Evolutionary conservation across 2,113 vertebrate genomes (phyloP), one percentile per base, ranked within the genome.

Genomic region (Perca schrenkii): DNA sequence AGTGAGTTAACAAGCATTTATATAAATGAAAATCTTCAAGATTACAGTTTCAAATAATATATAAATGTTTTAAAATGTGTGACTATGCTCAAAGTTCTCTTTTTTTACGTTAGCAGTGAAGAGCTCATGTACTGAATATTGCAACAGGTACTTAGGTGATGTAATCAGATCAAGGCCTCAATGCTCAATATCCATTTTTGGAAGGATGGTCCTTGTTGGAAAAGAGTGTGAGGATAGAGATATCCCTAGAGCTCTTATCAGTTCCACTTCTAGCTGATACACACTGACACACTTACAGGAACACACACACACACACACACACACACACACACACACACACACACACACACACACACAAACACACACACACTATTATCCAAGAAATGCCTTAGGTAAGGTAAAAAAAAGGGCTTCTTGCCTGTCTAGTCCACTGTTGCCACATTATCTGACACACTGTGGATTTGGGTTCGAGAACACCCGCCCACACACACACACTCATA

Each of bases 171-270:
- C 85, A 81, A 78, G 52, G 40, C 73, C 71, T 86, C 78, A 10
- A 58, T 69, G 76, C 73, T 88, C 64, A 73, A 66, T 57, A 75
- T 89, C 62, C 76, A 73, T 84, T 88, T 86, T 74, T 71, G 78
- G 81, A 67, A 80, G 60, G 74, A 85, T 21, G 43, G 65, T 62
- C 69, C 69, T 92, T 63, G 74, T 86, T 76, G 79, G 74, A 79
- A 82, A 84, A 83, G 67, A 75, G 63, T 78, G 77, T 54, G n/a
- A 76, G 76, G 73, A 85, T 43, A 68, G 63, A 89, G 63, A 77
- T 79, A 86, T 88, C 73, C 81, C 83, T 58, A n/a, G 60, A 88
- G 89, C 79, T 83, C 86, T 89, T 82, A 88, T 91, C 80, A 85
- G 84, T 46, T 76, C 47, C 56, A 66, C 72, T 85, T 85, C 50